Percentiles rank a stretch among this genome's conserved stretches.
These are phyloP conservation scores for Dioctria rufipes DNA, from an alignment of 2,888 invertebrate genomes.

Conservation along the genomic window DNA sequence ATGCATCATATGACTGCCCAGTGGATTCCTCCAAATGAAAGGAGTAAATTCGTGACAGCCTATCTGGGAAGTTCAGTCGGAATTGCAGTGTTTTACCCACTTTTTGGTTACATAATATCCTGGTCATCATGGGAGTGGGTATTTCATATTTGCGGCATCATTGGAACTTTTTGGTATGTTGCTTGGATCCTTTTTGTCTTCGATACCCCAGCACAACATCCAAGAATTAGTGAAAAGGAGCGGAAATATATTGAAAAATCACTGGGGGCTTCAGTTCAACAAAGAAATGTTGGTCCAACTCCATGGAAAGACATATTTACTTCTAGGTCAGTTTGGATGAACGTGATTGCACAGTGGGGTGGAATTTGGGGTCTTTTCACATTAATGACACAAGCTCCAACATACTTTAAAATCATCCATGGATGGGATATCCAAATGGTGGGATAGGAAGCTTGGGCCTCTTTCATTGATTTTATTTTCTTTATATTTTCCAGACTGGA, in stretches of 20 bases:
- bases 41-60: constrained; percentile 80
- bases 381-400: constrained; percentile 80
- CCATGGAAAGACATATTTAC: constrained; percentile 77
- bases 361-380: constrained; percentile 81
- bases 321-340: constrained; percentile 77
- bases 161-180: constrained; percentile 78
- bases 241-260: constrained; percentile 75
- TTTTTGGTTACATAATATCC: constrained; percentile 79
- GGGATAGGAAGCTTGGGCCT: constrained; percentile 62
- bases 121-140: constrained; percentile 81
- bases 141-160: constrained; percentile 77
- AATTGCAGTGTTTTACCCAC: constrained; percentile 78
- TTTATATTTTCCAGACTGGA: constrained; percentile 70
- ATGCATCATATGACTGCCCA: constrained; percentile 85
- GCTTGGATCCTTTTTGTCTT: constrained; percentile 77
- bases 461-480: neutral
- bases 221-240: constrained; percentile 76
- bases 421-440: constrained; percentile 80
- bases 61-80: constrained; percentile 79
- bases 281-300: constrained; percentile 68
- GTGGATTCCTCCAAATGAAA: constrained; percentile 87
- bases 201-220: constrained; percentile 78
- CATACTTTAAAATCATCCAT: constrained; percentile 79
- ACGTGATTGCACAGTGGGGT: constrained; percentile 78
- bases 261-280: constrained; percentile 71